Percentiles rank a stretch among this genome's conserved stretches.
phyloP scores from a whole-genome alignment of 2,113 vertebrate genomes.

The Larimichthys crocea region DNA sequence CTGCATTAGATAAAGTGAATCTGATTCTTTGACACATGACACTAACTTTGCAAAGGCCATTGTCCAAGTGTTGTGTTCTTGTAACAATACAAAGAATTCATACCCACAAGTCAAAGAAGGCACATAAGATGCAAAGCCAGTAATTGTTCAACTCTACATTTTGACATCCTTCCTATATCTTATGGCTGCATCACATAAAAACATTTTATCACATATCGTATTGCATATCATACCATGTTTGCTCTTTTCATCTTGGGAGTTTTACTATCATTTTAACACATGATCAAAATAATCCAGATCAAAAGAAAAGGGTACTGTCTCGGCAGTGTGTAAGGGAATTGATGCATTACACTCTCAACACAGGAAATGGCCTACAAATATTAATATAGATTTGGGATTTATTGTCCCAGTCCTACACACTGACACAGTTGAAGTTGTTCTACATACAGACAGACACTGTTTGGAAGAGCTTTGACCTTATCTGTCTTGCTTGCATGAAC shows the following conservation, averaged over 20 bases:
- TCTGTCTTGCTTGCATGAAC: constrained; percentile 11
- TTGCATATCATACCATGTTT: not conserved
- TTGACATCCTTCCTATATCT: not conserved
- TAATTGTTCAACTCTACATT: no score
- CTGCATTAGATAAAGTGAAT: no score
- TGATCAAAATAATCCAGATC: not conserved
- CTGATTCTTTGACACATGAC: no score
- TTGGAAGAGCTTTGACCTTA: constrained; percentile 18
- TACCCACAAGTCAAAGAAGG: not conserved
- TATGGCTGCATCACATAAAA: not conserved
- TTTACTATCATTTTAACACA: not conserved
- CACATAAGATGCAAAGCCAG: no score
- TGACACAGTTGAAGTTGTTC: constrained; percentile 19
- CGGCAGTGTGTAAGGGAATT: not conserved
- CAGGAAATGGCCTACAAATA: not conserved
- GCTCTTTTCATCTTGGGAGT: not conserved
- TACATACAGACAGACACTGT: constrained; percentile 31
- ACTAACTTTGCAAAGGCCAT: not conserved
- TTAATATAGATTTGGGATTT: not conserved
- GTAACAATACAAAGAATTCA: not conserved
- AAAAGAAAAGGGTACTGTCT: not conserved
- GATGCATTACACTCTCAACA: not conserved
- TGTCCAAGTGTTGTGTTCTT: not conserved
- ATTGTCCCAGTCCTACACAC: not conserved
- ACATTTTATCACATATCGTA: not conserved